Percentiles rank a stretch among this genome's conserved stretches.
phyloP scores from a whole-genome alignment of 1,140 invertebrate genomes.

The Papilio polyxenes region DNA sequence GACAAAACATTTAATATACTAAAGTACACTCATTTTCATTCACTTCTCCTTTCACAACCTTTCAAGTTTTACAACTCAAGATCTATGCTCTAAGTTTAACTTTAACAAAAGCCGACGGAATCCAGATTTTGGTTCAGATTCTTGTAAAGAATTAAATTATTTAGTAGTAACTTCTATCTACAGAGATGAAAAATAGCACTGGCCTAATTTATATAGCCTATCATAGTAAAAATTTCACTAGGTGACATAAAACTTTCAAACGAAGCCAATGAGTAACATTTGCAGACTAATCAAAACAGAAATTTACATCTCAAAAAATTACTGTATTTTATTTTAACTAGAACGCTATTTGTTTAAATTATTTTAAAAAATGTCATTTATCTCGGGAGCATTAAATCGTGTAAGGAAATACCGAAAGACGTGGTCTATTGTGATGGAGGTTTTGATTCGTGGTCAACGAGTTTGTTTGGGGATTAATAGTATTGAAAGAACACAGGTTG shows the following conservation, averaged over 20 bases:
- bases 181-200: not conserved
- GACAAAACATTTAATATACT: not conserved
- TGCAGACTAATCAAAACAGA: too few relatives aligned
- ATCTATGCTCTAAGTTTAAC: not conserved
- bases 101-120: not conserved
- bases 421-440: constrained; percentile 47
- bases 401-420: constrained; percentile 36
- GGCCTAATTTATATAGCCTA: not conserved
- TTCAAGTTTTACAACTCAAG: not conserved
- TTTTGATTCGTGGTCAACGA: constrained; percentile 67
- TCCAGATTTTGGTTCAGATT: not conserved
- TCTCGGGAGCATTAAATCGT: constrained; percentile 11
- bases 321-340: not conserved
- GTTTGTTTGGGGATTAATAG: constrained; percentile 65
- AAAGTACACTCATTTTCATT: not conserved
- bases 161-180: not conserved
- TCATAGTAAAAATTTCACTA: too few relatives aligned
- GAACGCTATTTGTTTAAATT: not conserved
- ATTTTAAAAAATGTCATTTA: constrained; percentile 8
- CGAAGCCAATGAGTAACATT: too few relatives aligned
- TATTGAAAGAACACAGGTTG: constrained; percentile 62
- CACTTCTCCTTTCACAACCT: not conserved
- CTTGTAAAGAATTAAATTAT: not conserved
- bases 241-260: too few relatives aligned
- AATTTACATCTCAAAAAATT: not conserved